phyloP scores from a whole-genome alignment of 2,797 vertebrate genomes.

The Iguana delicatissima region DNA sequence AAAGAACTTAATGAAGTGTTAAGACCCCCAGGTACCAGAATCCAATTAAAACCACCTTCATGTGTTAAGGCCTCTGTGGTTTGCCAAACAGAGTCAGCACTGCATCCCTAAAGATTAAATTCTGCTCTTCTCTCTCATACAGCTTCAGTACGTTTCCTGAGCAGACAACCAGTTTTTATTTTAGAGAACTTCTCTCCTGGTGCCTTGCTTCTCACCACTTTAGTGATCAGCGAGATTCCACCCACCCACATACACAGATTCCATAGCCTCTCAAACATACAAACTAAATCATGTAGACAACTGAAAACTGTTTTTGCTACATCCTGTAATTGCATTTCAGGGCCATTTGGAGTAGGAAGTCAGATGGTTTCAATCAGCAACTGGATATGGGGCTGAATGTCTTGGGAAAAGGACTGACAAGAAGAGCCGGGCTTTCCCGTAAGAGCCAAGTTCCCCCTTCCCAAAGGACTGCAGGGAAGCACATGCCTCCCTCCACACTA shows the following conservation, averaged over 20 bases:
- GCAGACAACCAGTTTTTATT: not conserved
- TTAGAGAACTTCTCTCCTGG: not conserved
- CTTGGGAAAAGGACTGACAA: not conserved
- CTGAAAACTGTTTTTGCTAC: not conserved
- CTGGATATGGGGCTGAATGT: not conserved
- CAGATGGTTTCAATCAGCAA: conserved; percentile 9
- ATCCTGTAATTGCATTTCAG: conserved; percentile 1
- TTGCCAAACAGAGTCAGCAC: not conserved
- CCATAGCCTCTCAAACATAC: not conserved
- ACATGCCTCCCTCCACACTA: not conserved
- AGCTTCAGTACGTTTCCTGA: not conserved
- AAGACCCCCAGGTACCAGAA: not conserved
- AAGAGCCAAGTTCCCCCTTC: not conserved
- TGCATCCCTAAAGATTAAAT: not conserved
- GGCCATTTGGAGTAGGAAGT: conserved; percentile 32
- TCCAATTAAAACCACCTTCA: not conserved
- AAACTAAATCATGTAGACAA: not conserved
- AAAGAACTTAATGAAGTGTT: not conserved
- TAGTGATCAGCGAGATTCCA: not conserved
- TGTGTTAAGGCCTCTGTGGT: not conserved
- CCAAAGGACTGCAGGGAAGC: not conserved
- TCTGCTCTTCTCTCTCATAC: not conserved
- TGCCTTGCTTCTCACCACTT: not conserved
- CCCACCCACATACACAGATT: not conserved
- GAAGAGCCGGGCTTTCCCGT: rapidly evolving